These are phyloP conservation scores for Cydia splendana DNA, from an alignment of 1,140 invertebrate species.

Conservation along the genomic window DNA sequence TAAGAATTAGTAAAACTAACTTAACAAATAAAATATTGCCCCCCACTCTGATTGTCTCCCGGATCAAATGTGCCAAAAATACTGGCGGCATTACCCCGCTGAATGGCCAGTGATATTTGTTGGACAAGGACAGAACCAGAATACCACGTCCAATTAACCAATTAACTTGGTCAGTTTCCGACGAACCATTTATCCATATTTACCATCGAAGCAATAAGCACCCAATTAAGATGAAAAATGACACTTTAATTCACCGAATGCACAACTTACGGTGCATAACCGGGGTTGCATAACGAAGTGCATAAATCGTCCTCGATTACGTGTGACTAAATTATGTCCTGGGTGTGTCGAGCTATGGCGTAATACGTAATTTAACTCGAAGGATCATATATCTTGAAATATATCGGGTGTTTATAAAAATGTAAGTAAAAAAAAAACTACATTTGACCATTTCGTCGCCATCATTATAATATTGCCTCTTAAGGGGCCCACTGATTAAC, in stretches of 20 bases:
- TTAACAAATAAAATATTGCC: too few relatives aligned
- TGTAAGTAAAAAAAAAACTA: too few relatives aligned
- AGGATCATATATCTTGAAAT: neutral
- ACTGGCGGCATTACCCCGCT: too few relatives aligned
- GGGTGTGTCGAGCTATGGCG: neutral
- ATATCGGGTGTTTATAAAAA: neutral
- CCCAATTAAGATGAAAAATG: conserved; percentile 14
- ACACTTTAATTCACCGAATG: neutral
- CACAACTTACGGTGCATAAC: conserved; percentile 10
- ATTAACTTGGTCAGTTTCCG: neutral
- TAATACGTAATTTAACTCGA: neutral
- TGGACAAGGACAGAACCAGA: too few relatives aligned
- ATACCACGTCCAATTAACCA: neutral
- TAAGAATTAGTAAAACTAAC: too few relatives aligned
- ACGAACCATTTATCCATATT: neutral
- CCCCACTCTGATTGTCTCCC: too few relatives aligned
- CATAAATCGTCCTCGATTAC: conserved; percentile 18
- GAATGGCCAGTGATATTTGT: too few relatives aligned
- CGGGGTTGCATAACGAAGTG: conserved; percentile 13
- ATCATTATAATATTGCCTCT: too few relatives aligned
- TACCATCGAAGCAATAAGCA: neutral
- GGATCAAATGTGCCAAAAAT: too few relatives aligned
- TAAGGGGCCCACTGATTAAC: too few relatives aligned
- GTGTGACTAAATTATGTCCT: conserved; percentile 1
- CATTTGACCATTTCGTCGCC: too few relatives aligned